These are phyloP conservation scores for Patagioenas fasciata DNA, from an alignment of 2,113 vertebrate genomes.

Conservation along the genomic window DNA sequence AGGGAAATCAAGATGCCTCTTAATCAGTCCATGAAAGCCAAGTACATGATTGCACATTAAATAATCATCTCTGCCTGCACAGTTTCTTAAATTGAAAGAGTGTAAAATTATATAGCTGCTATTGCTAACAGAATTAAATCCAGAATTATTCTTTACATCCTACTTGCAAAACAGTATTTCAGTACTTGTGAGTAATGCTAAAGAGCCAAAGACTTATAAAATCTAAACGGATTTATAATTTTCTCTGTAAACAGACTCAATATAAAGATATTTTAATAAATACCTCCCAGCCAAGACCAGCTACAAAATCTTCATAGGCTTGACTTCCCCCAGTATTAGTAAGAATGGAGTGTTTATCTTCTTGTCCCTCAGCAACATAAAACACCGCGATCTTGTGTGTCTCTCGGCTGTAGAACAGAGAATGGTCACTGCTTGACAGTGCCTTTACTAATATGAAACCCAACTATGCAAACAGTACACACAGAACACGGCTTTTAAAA, in stretches of 20 bases:
- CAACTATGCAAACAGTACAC: neutral
- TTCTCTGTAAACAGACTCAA: neutral
- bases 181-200: neutral
- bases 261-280: conserved; percentile 38
- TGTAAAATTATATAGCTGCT: neutral
- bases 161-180: neutral
- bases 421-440: neutral
- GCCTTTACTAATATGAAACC: neutral
- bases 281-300: conserved; percentile 99
- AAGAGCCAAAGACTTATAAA: neutral
- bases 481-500: neutral
- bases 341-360: conserved; percentile 98
- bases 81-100: neutral
- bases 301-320: conserved; percentile 97
- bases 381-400: conserved; percentile 99
- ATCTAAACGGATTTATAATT: neutral
- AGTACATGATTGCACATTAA: neutral
- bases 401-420: conserved; percentile 85
- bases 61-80: neutral
- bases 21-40: neutral
- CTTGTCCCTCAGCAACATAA: conserved; percentile 97
- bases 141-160: neutral
- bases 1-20: neutral
- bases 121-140: neutral
- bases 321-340: conserved; percentile 96